Base-by-base conservation (phyloP, 2,797 vertebrate species). In the Danio choprae region DNA sequence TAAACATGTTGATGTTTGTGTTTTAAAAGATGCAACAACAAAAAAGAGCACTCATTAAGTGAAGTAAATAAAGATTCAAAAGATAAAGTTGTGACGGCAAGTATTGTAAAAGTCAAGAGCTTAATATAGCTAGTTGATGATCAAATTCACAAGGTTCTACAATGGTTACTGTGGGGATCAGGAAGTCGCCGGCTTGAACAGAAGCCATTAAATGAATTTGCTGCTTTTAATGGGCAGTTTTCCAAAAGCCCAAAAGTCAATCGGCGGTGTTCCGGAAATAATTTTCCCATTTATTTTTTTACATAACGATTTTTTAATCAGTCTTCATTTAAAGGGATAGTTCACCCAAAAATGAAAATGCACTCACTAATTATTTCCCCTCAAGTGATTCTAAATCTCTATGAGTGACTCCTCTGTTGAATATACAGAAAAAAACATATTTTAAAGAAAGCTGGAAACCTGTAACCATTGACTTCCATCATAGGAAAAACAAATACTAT, bases 151-250 rank as follows among this genome's bases (percentile, higher is more conserved):
- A 50, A 63, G 5, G 29, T 60, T 58, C 53, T 53, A 9, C 64
- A 60, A 2, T 46, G 41, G 84, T 84, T 82, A 77, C 84, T 75
- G 77, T 83, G 79, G 81, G 74, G 77, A 82, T 76, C 18, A 64
- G 62, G 69, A 55, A 70, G 74, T 62, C 22, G 22, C 43, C 56
- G 72, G 16, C 51, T 63, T 68, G 63, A n/a, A 74, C 56, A 59
- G 38, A 62, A 36, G 64, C 69, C 59, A 53, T 84, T 76, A 79
- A 83, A 22, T 67, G 15, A 18, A 22, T 11, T 13, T 48, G 63
- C 11, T 71, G 50, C 38, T 48, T 64, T 68, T 44, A 74, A 71
- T 3, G 5, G 51, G 22, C 18, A 48, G 63, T 58, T 58, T 63
- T 62, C 20, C 18, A 58, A 51, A 56, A 51, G 36, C n/a, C n/a